Evolutionary conservation across 2,888 invertebrate species (phyloP), one percentile per base, ranked within the genome.

Genomic region (Himalopsyche anomala): DNA sequence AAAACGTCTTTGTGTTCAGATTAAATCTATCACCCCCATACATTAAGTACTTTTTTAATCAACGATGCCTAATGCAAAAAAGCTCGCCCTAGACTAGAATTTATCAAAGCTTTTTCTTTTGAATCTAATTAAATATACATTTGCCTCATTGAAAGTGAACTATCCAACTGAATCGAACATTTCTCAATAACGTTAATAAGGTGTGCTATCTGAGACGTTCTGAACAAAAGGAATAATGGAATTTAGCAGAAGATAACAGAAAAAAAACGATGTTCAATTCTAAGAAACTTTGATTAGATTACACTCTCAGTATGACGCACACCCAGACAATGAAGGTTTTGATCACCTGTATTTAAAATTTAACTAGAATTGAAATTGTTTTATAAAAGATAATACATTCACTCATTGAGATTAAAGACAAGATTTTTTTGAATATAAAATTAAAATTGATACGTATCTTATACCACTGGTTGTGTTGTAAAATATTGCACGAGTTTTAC

Each of bases 151-250:
- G 74, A 36, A 36, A 74, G 74, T 38, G 74, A 74, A 74, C 74
- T 38, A 36, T 74, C 74, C 15, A 15, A 11, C 74, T 36, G 36
- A 74, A 74, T 74, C 28, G 38, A 74, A 74, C 74, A 74, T 9
- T 74, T 74, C 38, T 36, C 38, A 74, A 74, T 74, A 74, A 74
- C 74, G 74, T 74, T 74, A 74, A 74, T 74, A 74, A 74, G 74
- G 74, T 74, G 36, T 74, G 74, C 74, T 36, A 74, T 74, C 36
- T 6, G 4, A 74, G 36, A 74, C 74, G 38, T 74, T 36, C 36
- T 38, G 28, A 36, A 74, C 74, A 74, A 74, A 74, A 38, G 4
- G 74, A 74, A 74, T 74, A 74, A 74, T 74, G 74, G 74, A 74
- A 74, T 74, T 74, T 38, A 74, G 12, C 12, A 74, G 74, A 12